phyloP scores from a whole-genome alignment of 2,797 vertebrate genomes.

The Eidolon dupreanum region DNA sequence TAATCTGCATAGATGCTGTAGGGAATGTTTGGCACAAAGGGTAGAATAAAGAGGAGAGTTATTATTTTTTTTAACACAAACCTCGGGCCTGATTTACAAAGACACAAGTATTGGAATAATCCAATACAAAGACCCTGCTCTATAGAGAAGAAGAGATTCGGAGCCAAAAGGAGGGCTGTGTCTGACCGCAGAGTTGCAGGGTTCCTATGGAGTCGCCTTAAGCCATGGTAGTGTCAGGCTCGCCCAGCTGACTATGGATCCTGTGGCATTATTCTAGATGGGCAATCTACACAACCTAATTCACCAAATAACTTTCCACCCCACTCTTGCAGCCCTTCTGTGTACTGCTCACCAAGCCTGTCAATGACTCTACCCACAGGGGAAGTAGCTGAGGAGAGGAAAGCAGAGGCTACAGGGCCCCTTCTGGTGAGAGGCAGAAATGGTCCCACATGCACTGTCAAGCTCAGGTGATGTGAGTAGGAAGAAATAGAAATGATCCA shows the following conservation, averaged over 20 bases:
- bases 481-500: background rate
- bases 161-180: background rate
- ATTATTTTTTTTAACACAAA: conserved; percentile 8
- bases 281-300: background rate
- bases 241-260: background rate
- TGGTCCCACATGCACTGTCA: background rate
- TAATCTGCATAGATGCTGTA: background rate
- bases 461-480: background rate
- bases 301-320: background rate
- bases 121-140: background rate
- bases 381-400: background rate
- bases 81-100: background rate
- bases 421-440: background rate
- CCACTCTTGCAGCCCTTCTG: background rate
- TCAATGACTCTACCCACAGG: background rate
- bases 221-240: background rate
- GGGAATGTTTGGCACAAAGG: background rate
- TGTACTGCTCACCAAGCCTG: background rate
- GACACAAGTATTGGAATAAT: background rate
- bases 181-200: background rate
- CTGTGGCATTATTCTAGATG: background rate
- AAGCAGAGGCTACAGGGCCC: background rate
- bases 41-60: background rate
- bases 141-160: background rate
- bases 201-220: background rate